phyloP scores from a whole-genome alignment of 2,888 invertebrate genomes.

The Polymixis lichenea region DNA sequence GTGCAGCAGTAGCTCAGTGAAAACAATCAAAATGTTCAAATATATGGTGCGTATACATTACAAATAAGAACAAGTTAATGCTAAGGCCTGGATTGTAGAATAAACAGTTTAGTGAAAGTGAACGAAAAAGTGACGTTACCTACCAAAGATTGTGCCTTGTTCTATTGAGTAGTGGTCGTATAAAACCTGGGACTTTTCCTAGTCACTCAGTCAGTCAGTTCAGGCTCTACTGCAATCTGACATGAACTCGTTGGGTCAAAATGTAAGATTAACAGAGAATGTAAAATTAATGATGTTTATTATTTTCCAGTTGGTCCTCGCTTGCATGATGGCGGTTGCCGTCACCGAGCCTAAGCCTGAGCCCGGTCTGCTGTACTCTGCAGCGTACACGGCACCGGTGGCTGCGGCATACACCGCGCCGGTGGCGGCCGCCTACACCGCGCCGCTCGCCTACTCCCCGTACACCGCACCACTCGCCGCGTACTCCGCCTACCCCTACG shows the following conservation, averaged over 20 bases:
- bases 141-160: not conserved
- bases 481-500: constrained; percentile 76
- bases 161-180: too few species aligned
- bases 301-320: constrained; percentile 79
- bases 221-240: not conserved
- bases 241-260: not conserved
- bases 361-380: constrained; percentile 79
- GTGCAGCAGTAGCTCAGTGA: constrained; percentile 69
- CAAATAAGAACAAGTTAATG: not conserved
- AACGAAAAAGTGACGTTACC: not conserved
- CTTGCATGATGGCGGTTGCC: constrained; percentile 81
- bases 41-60: constrained; percentile 76
- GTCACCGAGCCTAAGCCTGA: constrained; percentile 76
- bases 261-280: not conserved
- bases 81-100: not conserved
- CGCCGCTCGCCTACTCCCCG: constrained; percentile 71
- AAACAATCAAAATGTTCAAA: constrained; percentile 83
- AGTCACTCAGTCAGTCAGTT: not conserved
- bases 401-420: constrained; percentile 79
- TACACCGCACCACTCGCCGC: constrained; percentile 65
- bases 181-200: not conserved
- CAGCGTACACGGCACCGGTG: constrained; percentile 72
- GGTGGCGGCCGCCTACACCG: constrained; percentile 75
- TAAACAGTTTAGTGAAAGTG: constrained; percentile 17
- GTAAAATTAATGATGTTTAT: constrained; percentile 17